Evolutionary conservation across 2,113 vertebrate genomes (phyloP).

Genomic region (Aphelocoma coerulescens): DNA sequence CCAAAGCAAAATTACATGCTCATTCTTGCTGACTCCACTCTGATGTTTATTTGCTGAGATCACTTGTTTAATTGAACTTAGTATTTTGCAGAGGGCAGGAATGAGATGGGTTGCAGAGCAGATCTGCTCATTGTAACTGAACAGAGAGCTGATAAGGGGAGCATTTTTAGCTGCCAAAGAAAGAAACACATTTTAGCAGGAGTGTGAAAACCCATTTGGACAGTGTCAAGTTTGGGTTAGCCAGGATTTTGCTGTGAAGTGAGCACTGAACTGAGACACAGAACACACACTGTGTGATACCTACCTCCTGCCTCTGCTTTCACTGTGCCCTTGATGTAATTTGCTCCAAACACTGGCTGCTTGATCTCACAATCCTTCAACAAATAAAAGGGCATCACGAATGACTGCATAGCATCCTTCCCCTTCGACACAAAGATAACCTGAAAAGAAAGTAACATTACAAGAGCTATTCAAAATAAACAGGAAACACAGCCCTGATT

Average conservation of each 20-base stretch:
- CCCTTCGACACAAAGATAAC: constrained; percentile 93
- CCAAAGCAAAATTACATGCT: not conserved
- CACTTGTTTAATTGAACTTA: not conserved
- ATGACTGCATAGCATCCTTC: constrained; percentile 88
- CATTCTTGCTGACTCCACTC: not conserved
- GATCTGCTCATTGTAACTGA: not conserved
- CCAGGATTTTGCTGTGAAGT: not conserved
- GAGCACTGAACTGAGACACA: not conserved
- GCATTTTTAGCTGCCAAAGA: not conserved
- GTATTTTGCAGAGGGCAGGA: not conserved
- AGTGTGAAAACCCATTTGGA: not conserved
- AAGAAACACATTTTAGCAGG: not conserved
- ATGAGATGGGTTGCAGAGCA: not conserved
- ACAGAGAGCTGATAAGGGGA: not conserved
- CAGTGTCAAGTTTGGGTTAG: not conserved
- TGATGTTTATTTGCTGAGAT: not conserved
- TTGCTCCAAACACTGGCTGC: constrained; percentile 94
- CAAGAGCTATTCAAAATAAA: not conserved
- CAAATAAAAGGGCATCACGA: constrained; percentile 97
- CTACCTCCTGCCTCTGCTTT: constrained; percentile 88
- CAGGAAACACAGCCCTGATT: not conserved
- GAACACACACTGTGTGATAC: not conserved
- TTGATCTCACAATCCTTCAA: constrained; percentile 96
- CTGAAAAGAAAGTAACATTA: constrained; percentile 62
- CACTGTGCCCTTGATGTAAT: constrained; percentile 91